phyloP scores from a whole-genome alignment of 2,888 invertebrate species.

The Campoletis raptor region DNA sequence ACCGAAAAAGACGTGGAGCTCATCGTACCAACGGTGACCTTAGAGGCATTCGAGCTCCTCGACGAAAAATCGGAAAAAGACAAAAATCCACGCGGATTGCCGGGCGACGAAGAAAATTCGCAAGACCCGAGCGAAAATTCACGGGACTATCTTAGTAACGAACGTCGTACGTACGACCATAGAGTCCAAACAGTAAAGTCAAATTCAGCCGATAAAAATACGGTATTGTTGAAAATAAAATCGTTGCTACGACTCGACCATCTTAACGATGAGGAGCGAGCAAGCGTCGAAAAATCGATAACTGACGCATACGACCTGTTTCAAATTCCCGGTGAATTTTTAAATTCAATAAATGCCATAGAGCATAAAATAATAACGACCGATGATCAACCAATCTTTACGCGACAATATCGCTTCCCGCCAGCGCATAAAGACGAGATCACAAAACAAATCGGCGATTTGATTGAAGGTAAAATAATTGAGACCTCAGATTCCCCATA shows the following conservation, averaged over 20 bases:
- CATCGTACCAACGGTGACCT: constrained; percentile 34
- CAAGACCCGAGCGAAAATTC: not conserved
- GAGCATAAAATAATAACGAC: constrained; percentile 30
- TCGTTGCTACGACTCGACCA: constrained; percentile 37
- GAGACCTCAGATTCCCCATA: constrained; percentile 46
- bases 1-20: constrained; percentile 33
- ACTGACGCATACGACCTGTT: constrained; percentile 1
- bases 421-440: constrained; percentile 49
- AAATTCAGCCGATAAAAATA: not conserved
- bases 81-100: not conserved
- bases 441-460: constrained; percentile 43
- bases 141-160: too few relatives aligned
- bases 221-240: not conserved
- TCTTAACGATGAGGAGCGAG: constrained; percentile 34
- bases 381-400: constrained; percentile 36
- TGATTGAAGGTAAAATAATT: constrained; percentile 16
- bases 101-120: constrained; percentile 1
- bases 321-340: constrained; percentile 19
- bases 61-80: not conserved
- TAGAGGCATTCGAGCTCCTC: constrained; percentile 27
- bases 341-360: constrained; percentile 17
- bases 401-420: constrained; percentile 35
- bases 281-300: not conserved
- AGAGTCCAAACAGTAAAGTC: constrained; percentile 23
- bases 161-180: too few relatives aligned